Evolutionary conservation across 2,113 vertebrate species (phyloP), one percentile per base, ranked within the genome.

Genomic region (Leucopsar rothschildi): DNA sequence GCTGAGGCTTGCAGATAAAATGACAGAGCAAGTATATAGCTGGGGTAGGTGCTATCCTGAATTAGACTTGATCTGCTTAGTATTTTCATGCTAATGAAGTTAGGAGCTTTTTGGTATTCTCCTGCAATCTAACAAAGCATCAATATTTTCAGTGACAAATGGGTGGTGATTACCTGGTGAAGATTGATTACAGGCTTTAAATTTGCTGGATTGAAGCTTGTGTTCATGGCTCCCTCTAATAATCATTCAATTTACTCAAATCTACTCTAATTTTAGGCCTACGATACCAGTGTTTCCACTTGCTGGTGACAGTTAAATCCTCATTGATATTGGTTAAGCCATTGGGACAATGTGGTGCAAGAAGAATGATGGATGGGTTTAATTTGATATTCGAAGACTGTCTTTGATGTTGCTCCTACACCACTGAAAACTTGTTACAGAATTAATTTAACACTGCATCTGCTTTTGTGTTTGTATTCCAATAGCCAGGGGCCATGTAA

Each of bases 381-480:
- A 98, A 98, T 98, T 98, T 96, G 78, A 97, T 97, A 96, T 97
- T 97, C 88, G 82, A 96, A 95, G 90, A 76, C 92, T 86, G 71
- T 85, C 95, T 98, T 98, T 97, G 95, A 97, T 97, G 75, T 98
- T 97, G 80, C 92, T 97, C 66, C 89, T 95, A 93, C 95, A 96
- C 89, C 90, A 93, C 91, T 93, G 93, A 98, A 92, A 98, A 94
- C 95, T 89, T 91, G 53, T 84, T 85, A 70, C 68, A 66, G 92
- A 98, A 98, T 97, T 97, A 95, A 98, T 98, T 98, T 98, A 98
- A 95, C 93, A 80, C 52, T 92, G 78, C 82, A 94, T 98, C 94
- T 96, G 75, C 90, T 92, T 96, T 97, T 91, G 79, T 94, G 91
- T 96, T 97, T 95, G 82, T 86, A 91, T 95, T 95, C 79, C 84